Evolutionary conservation across 30 jellyfish, hydroid and myxozoan species (phyloP).

Genomic region (Haliclystus octoradiatus): DNA sequence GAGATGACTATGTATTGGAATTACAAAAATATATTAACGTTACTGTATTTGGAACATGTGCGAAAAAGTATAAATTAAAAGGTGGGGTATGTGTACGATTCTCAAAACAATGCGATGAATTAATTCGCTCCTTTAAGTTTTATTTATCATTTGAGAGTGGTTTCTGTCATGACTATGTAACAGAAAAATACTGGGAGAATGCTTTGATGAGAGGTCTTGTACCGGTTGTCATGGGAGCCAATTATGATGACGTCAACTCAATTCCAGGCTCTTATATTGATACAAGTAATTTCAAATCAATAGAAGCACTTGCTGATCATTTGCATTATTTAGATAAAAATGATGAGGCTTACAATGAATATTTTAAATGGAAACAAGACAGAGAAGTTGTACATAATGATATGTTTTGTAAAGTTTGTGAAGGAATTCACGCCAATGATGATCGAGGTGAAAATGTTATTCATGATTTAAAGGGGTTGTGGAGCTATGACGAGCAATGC

Average conservation of each 20-base stretch:
- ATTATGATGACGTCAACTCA: not conserved
- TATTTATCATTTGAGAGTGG: constrained; percentile 4
- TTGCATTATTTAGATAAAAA: not conserved
- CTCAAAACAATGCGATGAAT: constrained; percentile 52
- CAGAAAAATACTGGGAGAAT: constrained; percentile 21
- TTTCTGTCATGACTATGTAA: constrained; percentile 7
- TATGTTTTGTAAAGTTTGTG: not conserved
- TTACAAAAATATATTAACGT: constrained; percentile 59
- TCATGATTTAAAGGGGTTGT: not conserved
- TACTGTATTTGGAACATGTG: constrained; percentile 82
- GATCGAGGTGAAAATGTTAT: not conserved
- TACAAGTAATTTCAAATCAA: not conserved
- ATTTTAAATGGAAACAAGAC: constrained; percentile 1
- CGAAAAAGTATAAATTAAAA: constrained; percentile 31
- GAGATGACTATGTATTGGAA: constrained; percentile 80
- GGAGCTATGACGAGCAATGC: not conserved
- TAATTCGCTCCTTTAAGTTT: constrained; percentile 10
- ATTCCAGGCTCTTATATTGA: constrained; percentile 13
- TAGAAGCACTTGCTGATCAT: constrained; percentile 10
- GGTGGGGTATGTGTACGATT: constrained; percentile 69
- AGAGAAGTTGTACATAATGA: not conserved
- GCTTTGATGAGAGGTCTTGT: not conserved
- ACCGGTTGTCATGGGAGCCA: constrained; percentile 13
- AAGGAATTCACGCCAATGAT: not conserved
- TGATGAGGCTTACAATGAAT: constrained; percentile 6